Evolutionary conservation across 2,113 vertebrate genomes (phyloP).

Genomic region (Paracanthobrama guichenoti): DNA sequence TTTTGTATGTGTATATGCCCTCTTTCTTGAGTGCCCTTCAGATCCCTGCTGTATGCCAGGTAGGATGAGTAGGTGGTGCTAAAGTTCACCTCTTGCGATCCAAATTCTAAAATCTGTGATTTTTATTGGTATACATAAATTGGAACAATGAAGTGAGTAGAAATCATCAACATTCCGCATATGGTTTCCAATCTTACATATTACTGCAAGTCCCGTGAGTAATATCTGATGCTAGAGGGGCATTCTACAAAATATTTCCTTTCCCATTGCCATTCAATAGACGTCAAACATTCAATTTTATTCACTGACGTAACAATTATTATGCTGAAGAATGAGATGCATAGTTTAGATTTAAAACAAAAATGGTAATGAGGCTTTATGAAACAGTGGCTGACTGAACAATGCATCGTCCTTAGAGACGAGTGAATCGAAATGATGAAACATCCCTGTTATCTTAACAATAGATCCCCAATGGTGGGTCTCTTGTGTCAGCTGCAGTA

Average conservation of each 20-base stretch:
- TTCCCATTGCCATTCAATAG: background rate
- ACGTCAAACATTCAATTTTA: background rate
- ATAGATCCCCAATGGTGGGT: background rate
- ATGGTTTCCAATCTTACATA: background rate
- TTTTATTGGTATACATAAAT: background rate
- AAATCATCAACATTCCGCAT: background rate
- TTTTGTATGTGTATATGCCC: background rate
- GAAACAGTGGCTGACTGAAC: conserved; percentile 3
- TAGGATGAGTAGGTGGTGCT: conserved; percentile 17
- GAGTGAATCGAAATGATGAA: conserved; percentile 17
- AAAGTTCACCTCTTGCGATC: background rate
- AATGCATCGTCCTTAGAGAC: conserved; percentile 11
- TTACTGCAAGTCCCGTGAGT: background rate
- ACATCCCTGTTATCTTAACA: conserved; percentile 4
- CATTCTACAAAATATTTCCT: background rate
- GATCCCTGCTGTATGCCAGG: conserved; percentile 21
- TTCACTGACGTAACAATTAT: background rate
- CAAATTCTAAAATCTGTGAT: conserved; percentile 8
- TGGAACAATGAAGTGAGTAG: background rate
- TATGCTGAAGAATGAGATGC: background rate
- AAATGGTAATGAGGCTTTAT: background rate
- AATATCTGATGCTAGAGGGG: background rate
- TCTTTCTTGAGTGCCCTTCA: conserved; percentile 43
- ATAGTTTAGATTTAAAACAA: background rate
- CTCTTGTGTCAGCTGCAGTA: conserved; percentile 1